Evolutionary conservation across 2,113 vertebrate genomes (phyloP).

Genomic region (Nymphicus hollandicus): DNA sequence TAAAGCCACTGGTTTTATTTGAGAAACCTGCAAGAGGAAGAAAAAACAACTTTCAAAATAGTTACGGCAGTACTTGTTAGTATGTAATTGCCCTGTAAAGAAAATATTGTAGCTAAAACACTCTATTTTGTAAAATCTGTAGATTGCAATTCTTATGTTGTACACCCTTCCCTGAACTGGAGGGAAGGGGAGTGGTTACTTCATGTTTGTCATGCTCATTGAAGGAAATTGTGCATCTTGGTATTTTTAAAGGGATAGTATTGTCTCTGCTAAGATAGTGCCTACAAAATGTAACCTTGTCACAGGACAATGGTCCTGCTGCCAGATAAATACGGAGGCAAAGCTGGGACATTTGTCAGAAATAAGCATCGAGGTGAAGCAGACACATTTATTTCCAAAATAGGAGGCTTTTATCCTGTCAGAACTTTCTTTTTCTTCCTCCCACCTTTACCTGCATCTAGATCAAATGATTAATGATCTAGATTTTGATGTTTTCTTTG

Average conservation of each 20-base stretch:
- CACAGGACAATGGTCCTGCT: not conserved
- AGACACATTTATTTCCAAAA: not conserved
- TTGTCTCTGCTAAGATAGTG: not conserved
- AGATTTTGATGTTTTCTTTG: not conserved
- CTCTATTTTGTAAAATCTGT: not conserved
- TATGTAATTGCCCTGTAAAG: not conserved
- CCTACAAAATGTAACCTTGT: not conserved
- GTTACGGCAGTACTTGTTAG: not conserved
- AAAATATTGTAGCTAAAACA: not conserved
- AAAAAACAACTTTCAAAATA: not conserved
- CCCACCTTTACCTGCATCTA: not conserved
- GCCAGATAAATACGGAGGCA: not conserved
- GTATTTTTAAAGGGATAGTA: not conserved
- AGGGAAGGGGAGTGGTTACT: not conserved
- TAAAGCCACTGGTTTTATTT: not conserved
- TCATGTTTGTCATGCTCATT: rapidly evolving
- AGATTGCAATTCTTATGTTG: not conserved
- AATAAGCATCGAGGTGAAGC: conserved; percentile 20
- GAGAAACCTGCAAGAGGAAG: not conserved
- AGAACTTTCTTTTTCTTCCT: not conserved
- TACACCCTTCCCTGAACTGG: not conserved
- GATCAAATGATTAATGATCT: not conserved
- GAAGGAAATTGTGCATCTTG: not conserved
- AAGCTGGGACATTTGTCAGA: conserved; percentile 5
- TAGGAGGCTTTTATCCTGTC: conserved; percentile 9